Evolutionary conservation across 2,888 invertebrate genomes (phyloP), one percentile per base, ranked within the genome.

Genomic region (Ceriagrion tenellum): DNA sequence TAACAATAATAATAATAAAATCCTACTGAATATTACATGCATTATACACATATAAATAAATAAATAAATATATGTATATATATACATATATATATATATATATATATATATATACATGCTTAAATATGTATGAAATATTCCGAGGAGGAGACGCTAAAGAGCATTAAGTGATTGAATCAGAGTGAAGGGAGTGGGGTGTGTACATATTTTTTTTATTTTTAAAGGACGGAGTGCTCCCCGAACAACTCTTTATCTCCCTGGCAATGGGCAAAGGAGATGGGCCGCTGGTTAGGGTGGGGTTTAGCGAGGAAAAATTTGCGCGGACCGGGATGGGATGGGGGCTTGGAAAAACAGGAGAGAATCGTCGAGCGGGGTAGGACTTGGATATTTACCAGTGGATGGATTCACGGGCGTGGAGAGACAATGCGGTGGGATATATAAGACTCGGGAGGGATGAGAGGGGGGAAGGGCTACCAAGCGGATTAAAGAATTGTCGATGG

Each of bases 401-500:
- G 47, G 93, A 74, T 59, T 55, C 93, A 93, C 93, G 69, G 93
- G 93, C 69, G 93, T 74, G 93, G 93, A 93, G 63, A 93, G 63
- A 93, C 69, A 93, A 93, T 93, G 69, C 74, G 69, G 47, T 93
- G 93, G 93, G 74, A 93, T 47, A 47, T 47, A 47, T 93, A 93
- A 93, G 93, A 93, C 69, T 10, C 1, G 59, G 59, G 12, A 16
- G 69, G 93, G 40, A 47, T 47, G 47, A 47, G 47, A 63, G 63
- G 63, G 63, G 93, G 55, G 63, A 30, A 47, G 93, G 93, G 74
- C 93, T 93, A 47, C 74, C 69, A 93, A 93, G 93, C 93, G 93
- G 93, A 93, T 93, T 93, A 93, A 93, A 93, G 69, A 93, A 93
- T 93, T 93, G 69, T 93, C 93, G 93, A 93, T 93, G 93, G 93